Conservation (phyloP, 2,797 vertebrate genomes). For the Leptatherina wallacei region DNA sequence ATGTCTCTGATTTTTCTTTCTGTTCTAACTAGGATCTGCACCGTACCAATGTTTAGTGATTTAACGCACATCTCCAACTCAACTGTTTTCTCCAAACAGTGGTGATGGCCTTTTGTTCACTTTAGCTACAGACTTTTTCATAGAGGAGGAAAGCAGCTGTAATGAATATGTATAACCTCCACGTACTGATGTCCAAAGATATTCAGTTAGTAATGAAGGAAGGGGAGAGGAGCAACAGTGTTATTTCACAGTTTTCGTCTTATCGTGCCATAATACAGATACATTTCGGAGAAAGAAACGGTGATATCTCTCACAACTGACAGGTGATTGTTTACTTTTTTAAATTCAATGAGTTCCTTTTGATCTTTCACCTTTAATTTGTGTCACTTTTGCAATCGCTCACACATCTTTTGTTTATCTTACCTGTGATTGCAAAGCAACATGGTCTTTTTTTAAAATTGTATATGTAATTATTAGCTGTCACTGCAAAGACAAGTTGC, state of each 20-base stretch:
- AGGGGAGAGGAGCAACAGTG: constrained; percentile 21
- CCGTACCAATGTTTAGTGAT: constrained; percentile 54
- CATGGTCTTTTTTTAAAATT: constrained; percentile 21
- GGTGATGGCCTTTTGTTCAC: constrained; percentile 68
- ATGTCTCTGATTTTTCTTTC: neutral
- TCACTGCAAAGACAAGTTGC: constrained; percentile 24
- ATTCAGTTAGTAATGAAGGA: constrained; percentile 46
- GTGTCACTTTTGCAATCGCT: neutral
- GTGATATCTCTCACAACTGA: constrained; percentile 6
- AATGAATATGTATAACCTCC: constrained; percentile 78
- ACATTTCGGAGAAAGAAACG: constrained; percentile 25
- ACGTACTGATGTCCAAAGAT: constrained; percentile 68
- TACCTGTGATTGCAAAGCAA: constrained; percentile 11
- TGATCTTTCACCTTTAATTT: constrained; percentile 20
- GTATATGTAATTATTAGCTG: constrained; percentile 32
- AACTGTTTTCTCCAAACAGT: constrained; percentile 52
- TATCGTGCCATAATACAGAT: constrained; percentile 31
- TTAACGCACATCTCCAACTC: constrained; percentile 50
- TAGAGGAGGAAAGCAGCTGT: constrained; percentile 43
- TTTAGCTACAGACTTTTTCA: constrained; percentile 52
- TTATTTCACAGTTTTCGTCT: constrained; percentile 38
- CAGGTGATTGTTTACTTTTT: constrained; percentile 19
- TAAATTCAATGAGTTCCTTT: constrained; percentile 26
- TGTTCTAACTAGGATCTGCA: constrained; percentile 16
- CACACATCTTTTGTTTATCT: neutral